A percentile compares a stretch with the other conserved stretches of the same genome.
Conservation (phyloP, 1,140 invertebrate genomes). For the Eubasilissa regina region DNA sequence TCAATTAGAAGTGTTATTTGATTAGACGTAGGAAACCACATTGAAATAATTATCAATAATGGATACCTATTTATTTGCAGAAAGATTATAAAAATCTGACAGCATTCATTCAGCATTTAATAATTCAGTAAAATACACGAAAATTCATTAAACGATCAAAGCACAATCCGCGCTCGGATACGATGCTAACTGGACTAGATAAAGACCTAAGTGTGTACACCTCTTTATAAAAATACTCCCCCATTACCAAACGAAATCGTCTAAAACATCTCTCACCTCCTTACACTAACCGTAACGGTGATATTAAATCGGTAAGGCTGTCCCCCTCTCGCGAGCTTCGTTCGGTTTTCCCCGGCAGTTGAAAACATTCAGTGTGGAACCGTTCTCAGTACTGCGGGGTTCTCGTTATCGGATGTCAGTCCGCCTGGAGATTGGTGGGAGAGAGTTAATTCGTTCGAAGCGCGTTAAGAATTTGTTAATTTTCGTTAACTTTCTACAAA, state of each 20-base stretch:
- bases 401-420: neutral
- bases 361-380: constrained; percentile 22
- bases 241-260: neutral
- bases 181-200: neutral
- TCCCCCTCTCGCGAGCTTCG: constrained; percentile 2
- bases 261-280: neutral
- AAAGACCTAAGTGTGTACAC: constrained; percentile 30
- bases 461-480: constrained; percentile 16
- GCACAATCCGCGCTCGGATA: constrained; percentile 7
- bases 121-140: too few relatives aligned
- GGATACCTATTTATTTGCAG: too few relatives aligned
- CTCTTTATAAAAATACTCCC: constrained; percentile 40
- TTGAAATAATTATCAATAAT: too few relatives aligned
- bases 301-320: neutral
- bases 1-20: too few relatives aligned
- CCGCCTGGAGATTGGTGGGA: constrained; percentile 8
- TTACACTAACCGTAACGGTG: neutral
- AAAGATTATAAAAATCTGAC: too few relatives aligned
- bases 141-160: neutral
- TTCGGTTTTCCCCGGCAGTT: constrained; percentile 13
- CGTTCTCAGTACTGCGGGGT: constrained; percentile 19
- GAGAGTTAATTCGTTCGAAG: constrained; percentile 9
- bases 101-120: too few relatives aligned
- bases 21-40: too few relatives aligned
- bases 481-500: constrained; percentile 8